A percentile compares a stretch with the other conserved stretches of the same genome.
These are phyloP conservation scores for Stegostoma tigrinum DNA, from an alignment of 2,113 vertebrate species.

Conservation along the genomic window DNA sequence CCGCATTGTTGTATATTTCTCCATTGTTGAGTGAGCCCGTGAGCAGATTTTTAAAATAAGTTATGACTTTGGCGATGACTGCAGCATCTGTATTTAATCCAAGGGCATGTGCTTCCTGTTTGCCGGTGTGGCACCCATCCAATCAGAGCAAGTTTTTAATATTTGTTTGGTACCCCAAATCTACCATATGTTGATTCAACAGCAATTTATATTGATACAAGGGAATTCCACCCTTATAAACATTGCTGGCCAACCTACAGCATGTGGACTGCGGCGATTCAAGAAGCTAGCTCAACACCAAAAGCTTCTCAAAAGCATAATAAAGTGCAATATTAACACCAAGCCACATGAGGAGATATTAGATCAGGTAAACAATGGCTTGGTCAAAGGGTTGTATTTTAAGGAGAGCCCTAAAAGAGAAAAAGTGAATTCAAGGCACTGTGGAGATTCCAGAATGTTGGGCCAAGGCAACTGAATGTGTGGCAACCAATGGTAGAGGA, in stretches of 20 bases:
- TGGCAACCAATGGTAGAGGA: neutral
- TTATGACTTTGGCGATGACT: neutral
- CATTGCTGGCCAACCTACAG: too few species aligned
- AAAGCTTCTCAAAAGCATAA: neutral
- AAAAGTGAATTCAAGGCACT: neutral
- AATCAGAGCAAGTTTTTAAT: neutral
- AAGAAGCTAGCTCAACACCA: too few species aligned
- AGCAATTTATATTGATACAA: neutral
- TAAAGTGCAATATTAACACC: neutral
- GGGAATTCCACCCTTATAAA: too few species aligned
- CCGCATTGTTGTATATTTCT: neutral
- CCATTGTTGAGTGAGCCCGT: neutral
- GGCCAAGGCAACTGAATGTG: neutral
- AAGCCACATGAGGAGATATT: neutral
- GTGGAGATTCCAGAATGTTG: neutral
- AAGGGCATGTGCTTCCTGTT: neutral
- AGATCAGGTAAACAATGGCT: neutral
- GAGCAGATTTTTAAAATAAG: neutral
- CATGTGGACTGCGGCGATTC: too few species aligned
- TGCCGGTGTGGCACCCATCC: neutral
- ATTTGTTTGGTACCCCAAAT: neutral
- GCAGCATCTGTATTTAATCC: neutral
- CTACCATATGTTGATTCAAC: neutral
- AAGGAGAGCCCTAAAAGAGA: neutral
- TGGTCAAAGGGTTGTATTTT: neutral